phyloP scores from a whole-genome alignment of 2,113 vertebrate species.

The Chloropsis hardwickii region DNA sequence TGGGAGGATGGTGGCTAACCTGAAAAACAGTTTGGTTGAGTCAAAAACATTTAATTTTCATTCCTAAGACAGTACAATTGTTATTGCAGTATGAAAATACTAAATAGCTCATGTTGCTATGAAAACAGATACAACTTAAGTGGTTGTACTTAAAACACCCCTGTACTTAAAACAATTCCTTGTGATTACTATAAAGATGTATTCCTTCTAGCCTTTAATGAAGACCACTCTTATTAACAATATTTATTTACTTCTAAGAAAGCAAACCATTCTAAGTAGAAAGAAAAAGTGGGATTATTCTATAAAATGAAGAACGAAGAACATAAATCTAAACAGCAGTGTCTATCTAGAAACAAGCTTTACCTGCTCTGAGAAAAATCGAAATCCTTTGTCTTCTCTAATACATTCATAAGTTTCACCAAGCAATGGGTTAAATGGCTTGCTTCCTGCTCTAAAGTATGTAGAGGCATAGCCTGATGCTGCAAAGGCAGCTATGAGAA shows the following conservation, averaged over 20 bases:
- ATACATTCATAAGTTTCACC: constrained; percentile 98
- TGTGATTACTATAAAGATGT: not conserved
- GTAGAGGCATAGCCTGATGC: constrained; percentile 97
- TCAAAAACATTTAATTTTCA: not conserved
- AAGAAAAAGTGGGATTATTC: not conserved
- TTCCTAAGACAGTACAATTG: not conserved
- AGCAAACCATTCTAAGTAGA: not conserved
- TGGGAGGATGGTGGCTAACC: constrained; percentile 99
- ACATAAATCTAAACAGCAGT: not conserved
- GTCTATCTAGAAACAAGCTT: not conserved
- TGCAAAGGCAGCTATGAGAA: constrained; percentile 94
- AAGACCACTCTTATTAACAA: not conserved
- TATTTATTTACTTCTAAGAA: not conserved
- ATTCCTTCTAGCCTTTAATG: not conserved
- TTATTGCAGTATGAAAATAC: not conserved
- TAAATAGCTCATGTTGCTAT: not conserved
- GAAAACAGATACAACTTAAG: not conserved
- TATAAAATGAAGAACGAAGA: not conserved
- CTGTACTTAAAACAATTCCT: not conserved
- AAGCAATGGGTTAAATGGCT: constrained; percentile 98
- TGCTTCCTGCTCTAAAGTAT: constrained; percentile 97
- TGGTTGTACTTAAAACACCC: not conserved
- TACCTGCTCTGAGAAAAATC: constrained; percentile 98
- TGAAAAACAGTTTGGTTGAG: constrained; percentile 61
- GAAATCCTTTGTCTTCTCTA: constrained; percentile 96